Percentiles rank a stretch among this genome's conserved stretches.
phyloP scores from a whole-genome alignment of 2,797 vertebrate species.

The Bucorvus abyssinicus region DNA sequence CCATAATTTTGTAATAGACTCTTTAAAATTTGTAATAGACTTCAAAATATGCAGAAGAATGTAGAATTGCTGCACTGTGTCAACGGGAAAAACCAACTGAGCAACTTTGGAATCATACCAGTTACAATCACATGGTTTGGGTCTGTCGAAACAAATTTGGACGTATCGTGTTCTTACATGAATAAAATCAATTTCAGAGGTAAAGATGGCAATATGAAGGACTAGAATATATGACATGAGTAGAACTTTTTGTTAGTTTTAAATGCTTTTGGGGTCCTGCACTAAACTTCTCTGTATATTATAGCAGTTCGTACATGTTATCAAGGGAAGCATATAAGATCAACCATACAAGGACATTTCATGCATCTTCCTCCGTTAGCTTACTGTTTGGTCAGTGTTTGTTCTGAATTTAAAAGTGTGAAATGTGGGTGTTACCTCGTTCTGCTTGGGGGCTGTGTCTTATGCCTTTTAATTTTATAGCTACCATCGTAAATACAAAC shows the following conservation, averaged over 20 bases:
- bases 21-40: neutral
- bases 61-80: neutral
- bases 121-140: neutral
- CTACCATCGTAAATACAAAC: neutral
- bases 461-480: neutral
- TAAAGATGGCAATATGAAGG: neutral
- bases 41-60: neutral
- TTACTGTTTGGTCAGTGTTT: neutral
- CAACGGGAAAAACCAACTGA: neutral
- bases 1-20: neutral
- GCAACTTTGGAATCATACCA: neutral
- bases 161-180: neutral
- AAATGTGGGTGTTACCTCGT: neutral
- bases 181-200: neutral
- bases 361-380: neutral
- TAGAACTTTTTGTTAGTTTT: neutral
- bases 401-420: neutral
- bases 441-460: neutral
- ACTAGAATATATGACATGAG: neutral
- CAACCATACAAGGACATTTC: neutral
- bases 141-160: neutral
- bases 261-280: neutral
- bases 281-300: neutral
- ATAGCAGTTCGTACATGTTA: neutral
- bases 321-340: neutral